Percentiles rank a stretch among this genome's conserved stretches.
phyloP scores from a whole-genome alignment of 2,888 invertebrate species.

The Escarpia spicata region DNA sequence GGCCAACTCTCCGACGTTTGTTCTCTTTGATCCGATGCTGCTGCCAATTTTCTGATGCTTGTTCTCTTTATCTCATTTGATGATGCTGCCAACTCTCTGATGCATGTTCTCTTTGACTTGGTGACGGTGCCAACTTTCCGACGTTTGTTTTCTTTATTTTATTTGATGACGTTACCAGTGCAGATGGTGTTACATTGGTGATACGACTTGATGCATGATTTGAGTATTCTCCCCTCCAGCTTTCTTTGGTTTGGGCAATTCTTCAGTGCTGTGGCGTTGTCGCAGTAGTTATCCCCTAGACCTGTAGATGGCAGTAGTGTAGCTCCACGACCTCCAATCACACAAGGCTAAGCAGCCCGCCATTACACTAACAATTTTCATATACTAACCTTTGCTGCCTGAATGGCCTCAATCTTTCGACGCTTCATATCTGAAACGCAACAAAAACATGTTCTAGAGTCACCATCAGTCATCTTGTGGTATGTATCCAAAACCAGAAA shows the following conservation, averaged over 20 bases:
- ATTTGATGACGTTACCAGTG: too few relatives aligned
- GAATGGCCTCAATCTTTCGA: slow-evolving; percentile 31
- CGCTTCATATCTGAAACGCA: slow-evolving; percentile 33
- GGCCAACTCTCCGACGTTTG: too few relatives aligned
- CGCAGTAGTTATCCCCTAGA: not conserved
- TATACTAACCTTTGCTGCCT: slow-evolving; percentile 34
- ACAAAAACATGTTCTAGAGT: not conserved
- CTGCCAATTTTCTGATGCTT: too few relatives aligned
- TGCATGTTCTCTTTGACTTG: too few relatives aligned
- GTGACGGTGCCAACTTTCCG: not conserved
- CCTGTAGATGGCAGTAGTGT: not conserved
- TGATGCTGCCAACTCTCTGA: too few relatives aligned
- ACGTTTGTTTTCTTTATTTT: too few relatives aligned
- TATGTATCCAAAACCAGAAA: not conserved
- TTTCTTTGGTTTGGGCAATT: not conserved
- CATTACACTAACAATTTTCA: slow-evolving; percentile 30
- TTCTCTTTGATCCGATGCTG: too few relatives aligned
- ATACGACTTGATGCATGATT: not conserved
- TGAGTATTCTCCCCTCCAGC: not conserved
- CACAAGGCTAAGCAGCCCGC: not conserved
- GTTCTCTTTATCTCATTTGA: too few relatives aligned
- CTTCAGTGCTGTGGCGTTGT: not conserved
- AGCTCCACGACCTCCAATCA: slow-evolving; percentile 8
- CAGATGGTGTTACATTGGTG: not conserved
- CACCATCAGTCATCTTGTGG: not conserved